Percentiles rank a stretch among this genome's conserved stretches.
These are phyloP conservation scores for Scaptomyza flava DNA, from an alignment of 2,888 invertebrate species.

Conservation along the genomic window DNA sequence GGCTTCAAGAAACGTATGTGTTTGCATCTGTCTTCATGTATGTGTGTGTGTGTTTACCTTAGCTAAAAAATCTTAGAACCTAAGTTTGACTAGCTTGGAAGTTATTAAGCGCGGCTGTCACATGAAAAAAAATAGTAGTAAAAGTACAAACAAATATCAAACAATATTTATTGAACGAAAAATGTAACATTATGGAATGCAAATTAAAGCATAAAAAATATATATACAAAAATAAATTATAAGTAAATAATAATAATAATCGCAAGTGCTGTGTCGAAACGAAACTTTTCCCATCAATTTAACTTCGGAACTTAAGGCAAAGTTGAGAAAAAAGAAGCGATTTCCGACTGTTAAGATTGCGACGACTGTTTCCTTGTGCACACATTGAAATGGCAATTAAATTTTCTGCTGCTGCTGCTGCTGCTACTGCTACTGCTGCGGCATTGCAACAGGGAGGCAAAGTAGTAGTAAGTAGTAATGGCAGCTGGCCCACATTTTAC, in stretches of 20 bases:
- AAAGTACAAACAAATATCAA: conserved; percentile 18
- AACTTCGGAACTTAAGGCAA: conserved; percentile 18
- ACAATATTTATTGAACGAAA: conserved; percentile 51
- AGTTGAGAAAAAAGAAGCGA: conserved; percentile 15
- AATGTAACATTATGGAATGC: conserved; percentile 11
- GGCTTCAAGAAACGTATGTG: conserved; percentile 9
- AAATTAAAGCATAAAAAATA: conserved; percentile 25
- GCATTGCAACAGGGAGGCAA: conserved; percentile 25
- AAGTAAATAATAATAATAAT: conserved; percentile 38
- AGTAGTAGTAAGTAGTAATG: neutral
- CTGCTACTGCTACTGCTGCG: conserved; percentile 3
- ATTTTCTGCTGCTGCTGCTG: conserved; percentile 20
- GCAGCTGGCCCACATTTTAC: conserved; percentile 35
- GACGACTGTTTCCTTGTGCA: conserved; percentile 46
- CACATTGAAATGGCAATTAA: conserved; percentile 54
- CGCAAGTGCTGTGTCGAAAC: conserved; percentile 54
- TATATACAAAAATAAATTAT: conserved; percentile 37
- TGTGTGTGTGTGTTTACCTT: conserved; percentile 9
- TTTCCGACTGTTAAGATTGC: conserved; percentile 46
- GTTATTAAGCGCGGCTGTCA: conserved; percentile 72
- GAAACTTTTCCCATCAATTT: conserved; percentile 34
- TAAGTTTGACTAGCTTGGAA: conserved; percentile 67
- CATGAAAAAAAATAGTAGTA: conserved; percentile 27
- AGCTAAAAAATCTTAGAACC: conserved; percentile 53
- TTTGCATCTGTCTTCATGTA: neutral